Evolutionary conservation across 53 echinoderm and acorn worm genomes (phyloP), one percentile per base, ranked within the genome.

Genomic region (Apostichopus leukothele): DNA sequence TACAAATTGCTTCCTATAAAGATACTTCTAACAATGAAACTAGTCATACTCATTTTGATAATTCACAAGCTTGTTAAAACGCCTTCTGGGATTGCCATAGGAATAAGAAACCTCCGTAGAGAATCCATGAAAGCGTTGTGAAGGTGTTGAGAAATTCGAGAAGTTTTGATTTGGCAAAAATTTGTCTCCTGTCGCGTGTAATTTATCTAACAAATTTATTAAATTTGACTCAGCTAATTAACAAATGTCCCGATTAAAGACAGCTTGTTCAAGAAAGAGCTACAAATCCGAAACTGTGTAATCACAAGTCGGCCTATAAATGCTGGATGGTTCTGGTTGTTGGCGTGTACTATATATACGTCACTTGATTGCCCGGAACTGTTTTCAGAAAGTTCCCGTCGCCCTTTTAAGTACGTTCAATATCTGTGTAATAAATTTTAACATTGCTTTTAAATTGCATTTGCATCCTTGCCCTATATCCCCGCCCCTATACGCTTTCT

Each of bases 51-150:
- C 59, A 59, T 81, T 81, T 59, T 59, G 54, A 22, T 81, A 81
- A 81, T 81, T 81, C 55, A 21, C 59, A 51, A 81, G 81, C 59
- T 81, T 81, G 81, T 81, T 54, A 81, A 81, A 55, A 81, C 81
- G 55, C 81, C 81, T 81, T 81, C n/a, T 54, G 59, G 81, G 81
- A 81, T 81, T 81, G 81, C 19, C 55, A 13, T 59, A 81, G 23
- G 59, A 55, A 55, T 19, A 14, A 18, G 71, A 71, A 71, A 6
- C 20, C 71, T n/a, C 6, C 71, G 6, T n/a, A 71, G 6, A 19
- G 71, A 16, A 71, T 14, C 18, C 71, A 18, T 71, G 18, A 71
- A 71, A 71, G 13, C 71, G 13, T n/a, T 71, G n/a, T 81, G 81
- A 10, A 81, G 59, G 81, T 54, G 54, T 54, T 81, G 54, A 54